Evolutionary conservation across 2,888 invertebrate genomes (phyloP).

Genomic region (Smittia aterrima): DNA sequence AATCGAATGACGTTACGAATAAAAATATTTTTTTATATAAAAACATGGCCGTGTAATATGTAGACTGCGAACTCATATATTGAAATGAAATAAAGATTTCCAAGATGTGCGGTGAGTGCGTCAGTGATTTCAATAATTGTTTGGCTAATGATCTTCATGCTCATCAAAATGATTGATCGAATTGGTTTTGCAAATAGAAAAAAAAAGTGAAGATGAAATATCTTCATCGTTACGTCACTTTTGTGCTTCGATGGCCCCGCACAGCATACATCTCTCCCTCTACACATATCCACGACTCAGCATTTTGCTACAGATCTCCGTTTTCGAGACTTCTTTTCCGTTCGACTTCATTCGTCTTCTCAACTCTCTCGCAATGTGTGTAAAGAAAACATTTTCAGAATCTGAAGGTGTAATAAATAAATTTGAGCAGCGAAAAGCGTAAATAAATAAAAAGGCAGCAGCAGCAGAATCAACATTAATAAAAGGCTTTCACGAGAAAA

Average conservation of each 20-base stretch:
- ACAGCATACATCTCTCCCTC: conserved; percentile 7
- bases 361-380: conserved; percentile 11
- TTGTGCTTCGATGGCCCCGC: not conserved
- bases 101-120: not conserved
- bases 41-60: conserved; percentile 14
- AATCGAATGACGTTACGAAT: conserved; percentile 19
- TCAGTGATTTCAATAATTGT: not conserved
- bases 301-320: not conserved
- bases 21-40: conserved; percentile 22
- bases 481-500: not conserved
- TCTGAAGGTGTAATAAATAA: conserved; percentile 26
- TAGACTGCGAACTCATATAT: conserved; percentile 29
- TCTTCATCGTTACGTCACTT: too few relatives aligned
- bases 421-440: conserved; percentile 24
- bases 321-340: not conserved
- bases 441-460: conserved; percentile 22
- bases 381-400: not conserved
- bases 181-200: too few relatives aligned
- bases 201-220: too few relatives aligned
- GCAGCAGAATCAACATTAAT: conserved; percentile 10
- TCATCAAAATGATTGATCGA: too few relatives aligned
- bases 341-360: not conserved
- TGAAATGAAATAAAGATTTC: not conserved
- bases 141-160: not conserved
- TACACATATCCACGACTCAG: not conserved